Percentiles rank a stretch among this genome's conserved stretches.
Conservation (phyloP, 2,797 vertebrate species). For the Squalus acanthias region DNA sequence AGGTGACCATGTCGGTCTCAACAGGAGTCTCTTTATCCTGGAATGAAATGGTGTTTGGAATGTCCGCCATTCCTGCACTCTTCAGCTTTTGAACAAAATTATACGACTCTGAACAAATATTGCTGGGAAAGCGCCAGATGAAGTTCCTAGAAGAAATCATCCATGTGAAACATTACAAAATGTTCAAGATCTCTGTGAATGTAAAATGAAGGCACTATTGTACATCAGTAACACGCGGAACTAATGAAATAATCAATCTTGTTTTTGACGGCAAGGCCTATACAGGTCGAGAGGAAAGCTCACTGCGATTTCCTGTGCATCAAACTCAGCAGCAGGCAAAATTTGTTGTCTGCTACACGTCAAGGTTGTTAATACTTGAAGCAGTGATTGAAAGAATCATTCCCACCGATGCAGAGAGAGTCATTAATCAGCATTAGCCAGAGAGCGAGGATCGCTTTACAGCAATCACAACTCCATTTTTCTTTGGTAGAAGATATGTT, state of each 20-base stretch:
- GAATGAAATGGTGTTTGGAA: slow-evolving; percentile 57
- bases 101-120: slow-evolving; percentile 71
- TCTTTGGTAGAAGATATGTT: too few species aligned
- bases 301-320: not conserved
- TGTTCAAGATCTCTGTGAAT: not conserved
- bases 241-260: not conserved
- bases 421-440: too few species aligned
- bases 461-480: not conserved
- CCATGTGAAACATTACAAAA: not conserved
- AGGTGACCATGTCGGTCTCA: slow-evolving; percentile 59
- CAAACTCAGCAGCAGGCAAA: not conserved
- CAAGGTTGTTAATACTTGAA: not conserved
- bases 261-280: not conserved
- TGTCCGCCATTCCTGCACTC: slow-evolving; percentile 52
- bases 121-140: slow-evolving; percentile 78
- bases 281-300: not conserved
- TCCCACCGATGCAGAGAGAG: not conserved
- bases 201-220: not conserved
- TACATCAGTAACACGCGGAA: not conserved
- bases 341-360: not conserved
- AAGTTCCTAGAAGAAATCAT: slow-evolving; percentile 66
- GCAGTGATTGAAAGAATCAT: too few species aligned
- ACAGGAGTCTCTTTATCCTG: slow-evolving; percentile 54
- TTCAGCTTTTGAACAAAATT: slow-evolving; percentile 66
- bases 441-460: not conserved